These are phyloP conservation scores for Numenius phaeopus DNA, from an alignment of 2,797 vertebrate species.

Conservation along the genomic window DNA sequence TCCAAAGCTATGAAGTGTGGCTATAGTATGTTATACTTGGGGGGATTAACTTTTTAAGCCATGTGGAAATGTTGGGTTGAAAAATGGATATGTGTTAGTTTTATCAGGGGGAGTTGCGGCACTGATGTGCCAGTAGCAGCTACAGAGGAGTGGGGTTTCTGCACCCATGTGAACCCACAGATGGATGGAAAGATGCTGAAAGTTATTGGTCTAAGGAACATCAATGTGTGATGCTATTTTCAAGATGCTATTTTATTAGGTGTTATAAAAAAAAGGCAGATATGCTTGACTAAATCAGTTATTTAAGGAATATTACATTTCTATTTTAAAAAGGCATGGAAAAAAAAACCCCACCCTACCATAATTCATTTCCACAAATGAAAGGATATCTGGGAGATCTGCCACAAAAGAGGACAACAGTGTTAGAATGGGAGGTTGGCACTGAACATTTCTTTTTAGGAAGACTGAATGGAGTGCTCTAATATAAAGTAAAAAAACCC, in stretches of 20 bases:
- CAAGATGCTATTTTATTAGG: not conserved
- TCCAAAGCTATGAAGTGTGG: not conserved
- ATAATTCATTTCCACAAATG: not conserved
- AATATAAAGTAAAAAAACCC: not conserved
- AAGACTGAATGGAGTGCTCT: not conserved
- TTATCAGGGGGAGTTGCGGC: not conserved
- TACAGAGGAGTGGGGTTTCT: not conserved
- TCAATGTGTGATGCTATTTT: not conserved
- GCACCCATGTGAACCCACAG: not conserved
- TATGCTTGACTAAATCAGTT: not conserved
- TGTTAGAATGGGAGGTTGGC: not conserved
- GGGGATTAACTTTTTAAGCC: not conserved
- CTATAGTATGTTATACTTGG: not conserved
- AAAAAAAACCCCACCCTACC: fast-evolving
- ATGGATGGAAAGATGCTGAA: not conserved
- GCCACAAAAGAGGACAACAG: fast-evolving
- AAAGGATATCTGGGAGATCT: not conserved
- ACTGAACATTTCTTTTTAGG: not conserved
- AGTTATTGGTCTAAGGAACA: not conserved
- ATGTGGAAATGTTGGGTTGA: not conserved
- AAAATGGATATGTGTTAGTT: not conserved
- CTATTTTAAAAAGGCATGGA: not conserved
- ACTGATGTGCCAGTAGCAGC: not conserved
- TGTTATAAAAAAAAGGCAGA: not conserved
- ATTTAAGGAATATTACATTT: not conserved